These are phyloP conservation scores for Prionace glauca DNA, from an alignment of 2,797 vertebrate species.

Conservation along the genomic window DNA sequence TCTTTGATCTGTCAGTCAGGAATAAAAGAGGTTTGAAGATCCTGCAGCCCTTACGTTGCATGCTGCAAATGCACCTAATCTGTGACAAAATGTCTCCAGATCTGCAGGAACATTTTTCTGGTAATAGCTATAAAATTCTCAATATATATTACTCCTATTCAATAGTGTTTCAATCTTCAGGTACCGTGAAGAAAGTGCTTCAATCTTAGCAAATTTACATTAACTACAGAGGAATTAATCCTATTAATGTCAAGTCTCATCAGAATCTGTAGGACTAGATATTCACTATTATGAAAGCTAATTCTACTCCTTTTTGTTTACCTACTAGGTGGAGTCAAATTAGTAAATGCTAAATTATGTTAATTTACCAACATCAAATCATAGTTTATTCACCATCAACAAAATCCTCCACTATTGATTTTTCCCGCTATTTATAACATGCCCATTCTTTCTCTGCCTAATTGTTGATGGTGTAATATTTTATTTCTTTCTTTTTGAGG, in stretches of 20 bases:
- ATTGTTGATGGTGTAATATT: background rate
- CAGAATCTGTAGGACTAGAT: background rate
- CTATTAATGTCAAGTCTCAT: background rate
- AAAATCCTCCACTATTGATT: background rate
- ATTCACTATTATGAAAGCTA: background rate
- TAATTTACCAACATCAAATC: background rate
- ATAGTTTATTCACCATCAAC: background rate
- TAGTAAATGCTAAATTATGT: background rate
- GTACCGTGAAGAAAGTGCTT: background rate
- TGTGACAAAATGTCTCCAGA: background rate
- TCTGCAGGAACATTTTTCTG: background rate
- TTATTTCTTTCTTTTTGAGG: background rate
- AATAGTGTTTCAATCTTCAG: background rate
- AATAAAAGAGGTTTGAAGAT: background rate
- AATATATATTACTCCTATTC: background rate
- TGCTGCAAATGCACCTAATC: background rate
- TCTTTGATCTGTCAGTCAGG: background rate
- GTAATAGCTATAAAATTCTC: background rate
- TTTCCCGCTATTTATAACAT: background rate
- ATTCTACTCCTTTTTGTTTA: background rate
- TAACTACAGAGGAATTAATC: background rate
- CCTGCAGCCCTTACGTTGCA: background rate
- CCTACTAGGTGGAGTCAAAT: background rate
- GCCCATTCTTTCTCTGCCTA: background rate
- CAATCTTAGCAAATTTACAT: constrained; percentile 10